Conservation (phyloP, 2,113 vertebrate genomes). For the Pelobates fuscus region DNA sequence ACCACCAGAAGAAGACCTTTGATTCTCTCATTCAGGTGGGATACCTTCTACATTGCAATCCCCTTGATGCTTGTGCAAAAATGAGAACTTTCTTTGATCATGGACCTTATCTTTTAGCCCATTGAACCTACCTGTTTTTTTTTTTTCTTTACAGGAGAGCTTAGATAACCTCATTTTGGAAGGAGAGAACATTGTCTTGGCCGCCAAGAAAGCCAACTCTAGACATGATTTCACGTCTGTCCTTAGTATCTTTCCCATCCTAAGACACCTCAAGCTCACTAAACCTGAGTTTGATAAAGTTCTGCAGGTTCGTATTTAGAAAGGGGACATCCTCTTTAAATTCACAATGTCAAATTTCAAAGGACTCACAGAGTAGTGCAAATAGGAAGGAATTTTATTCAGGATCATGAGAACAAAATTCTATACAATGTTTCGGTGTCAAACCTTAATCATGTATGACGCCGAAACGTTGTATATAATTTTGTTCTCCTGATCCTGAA, state of each 20-base stretch:
- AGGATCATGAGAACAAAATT: too few relatives aligned
- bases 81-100: neutral
- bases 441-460: too few relatives aligned
- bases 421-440: too few relatives aligned
- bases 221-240: conserved; percentile 94
- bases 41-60: neutral
- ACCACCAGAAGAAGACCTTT: conserved; percentile 98
- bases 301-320: conserved; percentile 78
- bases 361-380: too few relatives aligned
- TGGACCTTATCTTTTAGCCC: neutral
- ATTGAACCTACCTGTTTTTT: neutral
- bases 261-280: conserved; percentile 91
- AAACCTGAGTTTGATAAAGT: conserved; percentile 93
- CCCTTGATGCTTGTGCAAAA: neutral
- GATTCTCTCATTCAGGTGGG: conserved; percentile 95
- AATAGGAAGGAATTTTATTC: too few relatives aligned
- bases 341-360: too few relatives aligned
- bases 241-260: conserved; percentile 93
- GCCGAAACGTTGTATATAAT: too few relatives aligned
- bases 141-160: conserved; percentile 74
- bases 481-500: too few relatives aligned
- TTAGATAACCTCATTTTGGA: conserved; percentile 94
- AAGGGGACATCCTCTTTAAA: neutral
- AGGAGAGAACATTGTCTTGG: conserved; percentile 90
- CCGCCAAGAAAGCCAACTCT: conserved; percentile 87